Conservation (phyloP, 2,113 vertebrate species). For the Donacobius atricapilla region DNA sequence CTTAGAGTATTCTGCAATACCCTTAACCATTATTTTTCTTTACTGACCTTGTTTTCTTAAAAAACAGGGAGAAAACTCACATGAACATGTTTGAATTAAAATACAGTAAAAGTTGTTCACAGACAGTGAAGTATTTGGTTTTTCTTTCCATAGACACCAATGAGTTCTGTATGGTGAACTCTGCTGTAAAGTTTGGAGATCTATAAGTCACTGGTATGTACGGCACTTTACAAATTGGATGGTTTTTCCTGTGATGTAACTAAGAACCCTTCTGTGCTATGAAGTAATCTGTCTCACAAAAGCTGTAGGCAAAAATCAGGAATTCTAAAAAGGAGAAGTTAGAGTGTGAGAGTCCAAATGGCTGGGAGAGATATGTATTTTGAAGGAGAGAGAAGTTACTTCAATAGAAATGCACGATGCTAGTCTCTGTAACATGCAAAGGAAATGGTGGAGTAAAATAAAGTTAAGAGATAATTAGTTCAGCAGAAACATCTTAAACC, state of each 20-base stretch:
- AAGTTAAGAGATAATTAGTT: background rate
- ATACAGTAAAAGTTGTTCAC: background rate
- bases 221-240: background rate
- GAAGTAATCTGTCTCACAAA: background rate
- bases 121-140: background rate
- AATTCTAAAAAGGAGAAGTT: background rate
- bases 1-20: background rate
- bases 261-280: background rate
- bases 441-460: background rate
- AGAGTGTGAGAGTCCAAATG: background rate
- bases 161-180: background rate
- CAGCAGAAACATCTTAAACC: background rate
- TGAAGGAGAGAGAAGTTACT: background rate
- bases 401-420: background rate
- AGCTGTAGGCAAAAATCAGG: background rate
- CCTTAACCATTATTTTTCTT: background rate
- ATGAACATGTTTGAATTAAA: background rate
- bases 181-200: background rate
- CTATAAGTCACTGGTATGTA: background rate
- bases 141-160: background rate
- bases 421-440: background rate
- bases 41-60: background rate
- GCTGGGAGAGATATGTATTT: background rate
- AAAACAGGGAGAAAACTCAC: accelerated
- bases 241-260: background rate